Evolutionary conservation across 2,113 vertebrate genomes (phyloP).

Genomic region (Smithornis capensis): DNA sequence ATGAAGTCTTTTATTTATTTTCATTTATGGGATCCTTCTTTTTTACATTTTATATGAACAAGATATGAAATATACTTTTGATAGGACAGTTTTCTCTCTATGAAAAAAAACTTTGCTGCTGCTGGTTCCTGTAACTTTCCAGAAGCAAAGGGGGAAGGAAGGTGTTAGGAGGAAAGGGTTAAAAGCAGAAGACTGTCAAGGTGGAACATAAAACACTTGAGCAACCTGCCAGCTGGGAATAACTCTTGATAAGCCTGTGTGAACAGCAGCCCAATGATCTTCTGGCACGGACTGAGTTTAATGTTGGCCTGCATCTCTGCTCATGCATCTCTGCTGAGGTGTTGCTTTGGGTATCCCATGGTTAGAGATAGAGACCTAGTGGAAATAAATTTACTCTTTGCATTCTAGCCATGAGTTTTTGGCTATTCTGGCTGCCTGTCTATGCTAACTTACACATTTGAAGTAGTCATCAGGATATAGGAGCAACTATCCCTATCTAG

Average conservation of each 20-base stretch:
- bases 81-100: neutral
- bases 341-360: neutral
- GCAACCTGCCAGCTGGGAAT: neutral
- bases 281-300: neutral
- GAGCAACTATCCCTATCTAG: neutral
- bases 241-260: neutral
- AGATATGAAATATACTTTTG: neutral
- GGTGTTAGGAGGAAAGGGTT: neutral
- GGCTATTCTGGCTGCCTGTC: accelerated
- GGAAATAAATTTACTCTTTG: neutral
- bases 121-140: neutral
- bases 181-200: neutral
- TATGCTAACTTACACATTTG: neutral
- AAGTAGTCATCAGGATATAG: neutral
- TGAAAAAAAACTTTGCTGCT: neutral
- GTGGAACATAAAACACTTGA: neutral
- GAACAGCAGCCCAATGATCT: neutral
- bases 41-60: neutral
- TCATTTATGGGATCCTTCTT: neutral
- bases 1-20: neutral
- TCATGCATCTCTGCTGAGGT: neutral
- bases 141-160: no score
- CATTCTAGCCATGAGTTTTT: neutral
- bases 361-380: neutral
- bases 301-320: neutral